Percentiles rank a stretch among this genome's conserved stretches.
phyloP scores from a whole-genome alignment of 1,140 invertebrate genomes.

The Aphis craccivora region DNA sequence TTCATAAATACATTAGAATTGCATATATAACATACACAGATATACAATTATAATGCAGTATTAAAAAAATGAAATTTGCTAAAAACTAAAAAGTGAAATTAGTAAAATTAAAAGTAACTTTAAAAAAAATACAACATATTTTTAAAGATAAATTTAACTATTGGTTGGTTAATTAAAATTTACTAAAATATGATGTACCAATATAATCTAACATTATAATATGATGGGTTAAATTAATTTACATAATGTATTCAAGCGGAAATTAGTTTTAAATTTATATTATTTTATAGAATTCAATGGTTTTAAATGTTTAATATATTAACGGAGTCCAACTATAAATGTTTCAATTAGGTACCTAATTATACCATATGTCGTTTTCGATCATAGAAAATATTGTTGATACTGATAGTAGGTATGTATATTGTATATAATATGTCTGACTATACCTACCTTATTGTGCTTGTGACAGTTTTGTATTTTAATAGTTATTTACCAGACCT shows the following conservation, averaged over 20 bases:
- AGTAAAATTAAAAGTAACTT: background rate
- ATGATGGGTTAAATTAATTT: background rate
- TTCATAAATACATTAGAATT: background rate
- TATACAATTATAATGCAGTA: background rate
- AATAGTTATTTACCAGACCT: too few relatives aligned
- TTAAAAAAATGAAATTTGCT: background rate
- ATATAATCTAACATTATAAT: background rate
- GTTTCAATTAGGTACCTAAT: too few relatives aligned
- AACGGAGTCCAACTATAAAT: background rate
- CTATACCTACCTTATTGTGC: too few relatives aligned
- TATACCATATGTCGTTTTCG: too few relatives aligned
- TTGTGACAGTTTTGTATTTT: too few relatives aligned
- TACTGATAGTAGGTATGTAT: too few relatives aligned
- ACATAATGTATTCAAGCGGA: background rate
- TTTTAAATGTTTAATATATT: background rate
- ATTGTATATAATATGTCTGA: too few relatives aligned
- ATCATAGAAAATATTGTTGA: too few relatives aligned
- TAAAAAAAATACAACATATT: background rate
- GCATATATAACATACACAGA: background rate
- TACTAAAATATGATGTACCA: background rate
- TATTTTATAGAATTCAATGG: background rate
- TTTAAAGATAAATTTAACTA: background rate
- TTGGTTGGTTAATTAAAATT: background rate
- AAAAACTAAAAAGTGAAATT: background rate
- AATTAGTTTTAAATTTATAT: background rate